Percentiles rank a stretch among this genome's conserved stretches.
Conservation (phyloP, 2,113 vertebrate species). For the Nycticorax nycticorax region DNA sequence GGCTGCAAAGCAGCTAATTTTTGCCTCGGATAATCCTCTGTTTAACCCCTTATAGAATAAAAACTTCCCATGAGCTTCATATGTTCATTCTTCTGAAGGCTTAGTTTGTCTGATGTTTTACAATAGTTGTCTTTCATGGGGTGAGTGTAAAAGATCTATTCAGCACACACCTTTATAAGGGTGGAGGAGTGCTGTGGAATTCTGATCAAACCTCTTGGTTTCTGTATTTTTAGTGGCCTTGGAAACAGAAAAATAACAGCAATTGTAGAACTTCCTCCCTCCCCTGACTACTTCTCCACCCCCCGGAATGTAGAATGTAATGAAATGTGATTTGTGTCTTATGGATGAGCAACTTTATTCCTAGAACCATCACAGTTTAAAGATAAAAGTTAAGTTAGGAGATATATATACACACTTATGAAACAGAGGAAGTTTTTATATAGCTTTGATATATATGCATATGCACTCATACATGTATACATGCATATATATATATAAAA, state of each 20-base stretch:
- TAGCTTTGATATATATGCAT: not conserved
- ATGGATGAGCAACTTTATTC: not conserved
- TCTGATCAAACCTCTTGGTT: not conserved
- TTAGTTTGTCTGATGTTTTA: not conserved
- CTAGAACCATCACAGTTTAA: not conserved
- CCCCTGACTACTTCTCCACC: too few species aligned
- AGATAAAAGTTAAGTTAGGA: not conserved
- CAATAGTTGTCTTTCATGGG: not conserved
- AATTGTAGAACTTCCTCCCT: not conserved
- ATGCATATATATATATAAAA: not conserved
- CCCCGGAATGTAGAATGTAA: not conserved
- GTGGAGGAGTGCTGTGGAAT: not conserved
- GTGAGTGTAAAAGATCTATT: not conserved
- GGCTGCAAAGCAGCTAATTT: not conserved
- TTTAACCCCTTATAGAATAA: not conserved
- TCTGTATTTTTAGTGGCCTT: constrained; percentile 9
- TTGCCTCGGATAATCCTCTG: not conserved
- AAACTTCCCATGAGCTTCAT: not conserved
- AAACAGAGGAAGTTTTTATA: not conserved
- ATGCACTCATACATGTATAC: not conserved
- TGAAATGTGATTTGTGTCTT: not conserved
- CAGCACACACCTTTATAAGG: not conserved
- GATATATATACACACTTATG: not conserved
- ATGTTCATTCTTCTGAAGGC: not conserved
- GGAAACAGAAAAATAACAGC: not conserved